Base-by-base conservation (phyloP, 2,888 invertebrate genomes). In the Pimpla rufipes region DNA sequence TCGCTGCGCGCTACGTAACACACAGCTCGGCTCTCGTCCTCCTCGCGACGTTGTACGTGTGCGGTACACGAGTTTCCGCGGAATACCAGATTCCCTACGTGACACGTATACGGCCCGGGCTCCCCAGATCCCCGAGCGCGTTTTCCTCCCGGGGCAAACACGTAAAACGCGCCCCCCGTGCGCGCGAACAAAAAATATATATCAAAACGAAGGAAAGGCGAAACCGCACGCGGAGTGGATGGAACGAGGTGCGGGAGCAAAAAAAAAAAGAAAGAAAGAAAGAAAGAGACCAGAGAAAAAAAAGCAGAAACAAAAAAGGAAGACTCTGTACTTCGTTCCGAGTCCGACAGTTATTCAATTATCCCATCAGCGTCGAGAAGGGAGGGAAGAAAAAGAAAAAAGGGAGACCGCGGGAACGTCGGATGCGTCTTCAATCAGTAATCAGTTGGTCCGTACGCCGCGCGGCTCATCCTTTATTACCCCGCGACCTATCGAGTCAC, bases 31-130 rank as follows among this genome's bases (percentile, higher is more conserved):
- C 66, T 21, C 50, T 21, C 52, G 18, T 16, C 13, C 52, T 68
- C 40, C 3, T 29, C 29, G 2, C 5, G 29, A 5, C 29, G 29
- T 5, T 5, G 57, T 77, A 50, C 50, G 77, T 76, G 52, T 52
- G 67, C 23, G 18, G 42, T 68, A 47, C 67, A 47, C 37, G 79
- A 55, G 21, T 75, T 79, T 73, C 59, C 57, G 73, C 62, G 71
- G 76, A 79, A 79, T 76, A 79, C 66, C 79, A 71, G 76, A 79
- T 79, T 79, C 67, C 21, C 47, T 79, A 83, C 79, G 79, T 83
- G 83, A 76, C 79, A 59, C 67, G 79, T 66, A 71, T 64, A 76
- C 62, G n/a, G 16, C 50, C 45, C 29, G 40, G 11, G 35, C 10
- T 75, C 52, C 79, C 59, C 13, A 45, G 50, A 59, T 73, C 71